Conservation (phyloP, 2,888 invertebrate genomes). For the Drosophila vallismaia region DNA sequence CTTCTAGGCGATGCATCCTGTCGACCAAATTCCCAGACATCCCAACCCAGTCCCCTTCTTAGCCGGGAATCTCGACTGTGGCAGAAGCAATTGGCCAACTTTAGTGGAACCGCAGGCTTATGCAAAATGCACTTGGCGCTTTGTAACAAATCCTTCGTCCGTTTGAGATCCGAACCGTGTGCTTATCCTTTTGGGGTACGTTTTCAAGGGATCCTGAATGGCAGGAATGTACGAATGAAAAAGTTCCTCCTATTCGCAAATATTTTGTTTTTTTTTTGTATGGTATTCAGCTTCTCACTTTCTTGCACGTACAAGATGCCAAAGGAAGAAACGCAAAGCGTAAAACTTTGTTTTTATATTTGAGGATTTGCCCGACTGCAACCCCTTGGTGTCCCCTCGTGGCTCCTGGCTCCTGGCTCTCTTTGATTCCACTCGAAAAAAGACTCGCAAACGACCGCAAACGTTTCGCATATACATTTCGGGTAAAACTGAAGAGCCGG, state of each 20-base stretch:
- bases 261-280: slow-evolving; percentile 4
- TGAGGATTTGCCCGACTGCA: slow-evolving; percentile 16
- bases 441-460: slow-evolving; percentile 30
- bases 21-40: slow-evolving; percentile 21
- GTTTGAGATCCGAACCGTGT: slow-evolving; percentile 6
- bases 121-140: slow-evolving; percentile 72
- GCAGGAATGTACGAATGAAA: slow-evolving; percentile 29
- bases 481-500: slow-evolving; percentile 20
- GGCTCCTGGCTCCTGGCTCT: slow-evolving; percentile 6
- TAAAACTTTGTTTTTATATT: slow-evolving; percentile 45
- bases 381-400: background rate
- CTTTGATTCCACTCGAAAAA: slow-evolving; percentile 28
- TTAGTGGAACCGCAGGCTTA: slow-evolving; percentile 62
- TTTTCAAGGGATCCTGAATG: slow-evolving; percentile 11
- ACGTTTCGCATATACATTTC: slow-evolving; percentile 49
- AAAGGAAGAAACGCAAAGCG: slow-evolving; percentile 35
- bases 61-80: slow-evolving; percentile 13
- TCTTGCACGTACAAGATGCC: slow-evolving; percentile 47
- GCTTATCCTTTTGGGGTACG: slow-evolving; percentile 9
- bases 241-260: slow-evolving; percentile 26
- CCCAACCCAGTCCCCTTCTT: background rate
- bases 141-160: slow-evolving; percentile 53
- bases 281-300: slow-evolving; percentile 10
- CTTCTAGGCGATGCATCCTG: slow-evolving; percentile 33
- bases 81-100: slow-evolving; percentile 39